A percentile compares a stretch with the other conserved stretches of the same genome.
Conservation (phyloP, 2,797 vertebrate genomes). For the Remorina albescens region DNA sequence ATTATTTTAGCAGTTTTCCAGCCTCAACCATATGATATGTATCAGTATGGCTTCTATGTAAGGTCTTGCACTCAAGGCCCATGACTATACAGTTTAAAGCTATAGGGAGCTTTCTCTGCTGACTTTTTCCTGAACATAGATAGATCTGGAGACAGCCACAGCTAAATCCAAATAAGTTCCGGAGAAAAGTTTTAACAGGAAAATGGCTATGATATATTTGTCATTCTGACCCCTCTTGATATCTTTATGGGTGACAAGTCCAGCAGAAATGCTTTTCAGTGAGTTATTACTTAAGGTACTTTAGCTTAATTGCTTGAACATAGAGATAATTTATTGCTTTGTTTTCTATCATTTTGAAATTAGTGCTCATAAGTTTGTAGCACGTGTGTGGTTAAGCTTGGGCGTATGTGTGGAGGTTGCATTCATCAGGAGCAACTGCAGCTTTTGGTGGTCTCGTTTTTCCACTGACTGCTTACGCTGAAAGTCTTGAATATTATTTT, state of each 20-base stretch:
- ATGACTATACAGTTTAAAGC: too few relatives aligned
- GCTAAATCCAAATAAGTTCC: conserved; percentile 29
- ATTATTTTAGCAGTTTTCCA: too few relatives aligned
- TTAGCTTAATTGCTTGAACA: conserved; percentile 37
- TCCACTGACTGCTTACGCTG: not conserved
- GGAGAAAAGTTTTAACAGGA: conserved; percentile 48
- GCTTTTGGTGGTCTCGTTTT: not conserved
- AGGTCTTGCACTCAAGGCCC: too few relatives aligned
- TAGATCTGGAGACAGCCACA: conserved; percentile 20
- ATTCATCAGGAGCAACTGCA: not conserved
- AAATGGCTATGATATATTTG: conserved; percentile 50
- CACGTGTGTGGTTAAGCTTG: too few relatives aligned
- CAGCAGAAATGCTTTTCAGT: conserved; percentile 31
- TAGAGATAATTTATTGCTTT: conserved; percentile 42
- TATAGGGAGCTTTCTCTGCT: not conserved
- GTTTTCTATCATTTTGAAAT: conserved; percentile 45
- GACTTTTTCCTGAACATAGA: not conserved
- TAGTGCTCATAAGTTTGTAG: conserved; percentile 39
- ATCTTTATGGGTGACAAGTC: conserved; percentile 64
- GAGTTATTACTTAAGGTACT: conserved; percentile 45
- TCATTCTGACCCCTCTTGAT: conserved; percentile 53
- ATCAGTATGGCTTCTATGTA: too few relatives aligned
- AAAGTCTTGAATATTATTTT: too few relatives aligned
- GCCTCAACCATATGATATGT: too few relatives aligned
- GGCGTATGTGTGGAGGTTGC: not conserved